phyloP scores from a whole-genome alignment of 2,888 invertebrate species.

The Drosophila atripex region DNA sequence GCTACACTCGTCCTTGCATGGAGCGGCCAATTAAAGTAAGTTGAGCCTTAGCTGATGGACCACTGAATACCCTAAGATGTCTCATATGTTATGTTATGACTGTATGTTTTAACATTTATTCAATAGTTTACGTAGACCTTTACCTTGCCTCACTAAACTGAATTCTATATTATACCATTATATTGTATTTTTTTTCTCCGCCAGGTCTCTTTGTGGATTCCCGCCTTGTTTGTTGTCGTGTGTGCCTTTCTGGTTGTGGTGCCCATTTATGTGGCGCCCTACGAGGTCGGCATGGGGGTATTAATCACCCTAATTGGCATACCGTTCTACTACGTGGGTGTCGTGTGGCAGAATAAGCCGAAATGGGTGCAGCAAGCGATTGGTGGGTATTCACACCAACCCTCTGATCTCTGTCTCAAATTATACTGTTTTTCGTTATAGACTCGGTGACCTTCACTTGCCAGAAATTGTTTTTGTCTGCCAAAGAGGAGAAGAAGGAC shows the following conservation, averaged over 20 bases:
- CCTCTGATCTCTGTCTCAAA: conserved; percentile 11
- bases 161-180: not conserved
- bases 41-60: conserved; percentile 16
- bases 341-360: conserved; percentile 88
- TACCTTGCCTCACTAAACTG: not conserved
- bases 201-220: conserved; percentile 90
- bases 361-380: conserved; percentile 86
- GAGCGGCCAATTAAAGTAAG: conserved; percentile 92
- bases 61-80: not conserved
- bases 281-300: conserved; percentile 91
- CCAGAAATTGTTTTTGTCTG: conserved; percentile 88
- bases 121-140: not conserved
- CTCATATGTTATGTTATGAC: too few relatives aligned
- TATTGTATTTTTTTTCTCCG: conserved; percentile 29
- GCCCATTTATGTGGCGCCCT: conserved; percentile 91
- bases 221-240: conserved; percentile 90
- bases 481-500: conserved; percentile 88
- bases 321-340: conserved; percentile 91
- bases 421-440: conserved; percentile 49
- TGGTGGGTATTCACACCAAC: conserved; percentile 83
- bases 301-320: conserved; percentile 92
- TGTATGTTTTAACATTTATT: too few relatives aligned
- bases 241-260: conserved; percentile 91
- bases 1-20: conserved; percentile 91
- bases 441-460: conserved; percentile 78